Evolutionary conservation across 2,797 vertebrate genomes (phyloP).

Genomic region (Girardinus metallicus): DNA sequence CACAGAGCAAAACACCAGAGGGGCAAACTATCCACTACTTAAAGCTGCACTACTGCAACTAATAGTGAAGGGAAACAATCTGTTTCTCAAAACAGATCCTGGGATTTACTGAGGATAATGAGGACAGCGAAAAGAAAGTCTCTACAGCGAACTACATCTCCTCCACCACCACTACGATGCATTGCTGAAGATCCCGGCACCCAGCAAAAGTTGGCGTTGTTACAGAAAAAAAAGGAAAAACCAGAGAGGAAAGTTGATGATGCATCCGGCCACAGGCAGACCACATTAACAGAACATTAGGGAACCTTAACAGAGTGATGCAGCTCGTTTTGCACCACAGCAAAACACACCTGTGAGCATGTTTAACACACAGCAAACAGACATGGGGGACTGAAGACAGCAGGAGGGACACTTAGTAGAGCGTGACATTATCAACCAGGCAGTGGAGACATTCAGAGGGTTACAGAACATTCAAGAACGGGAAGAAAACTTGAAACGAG

Average conservation of each 20-base stretch:
- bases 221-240: slow-evolving; percentile 56
- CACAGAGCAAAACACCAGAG: slow-evolving; percentile 40
- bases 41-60: slow-evolving; percentile 34
- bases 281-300: slow-evolving; percentile 50
- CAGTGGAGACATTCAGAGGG: slow-evolving; percentile 68
- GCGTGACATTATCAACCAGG: slow-evolving; percentile 75
- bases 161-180: slow-evolving; percentile 33
- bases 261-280: slow-evolving; percentile 72
- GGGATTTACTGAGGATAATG: slow-evolving; percentile 2
- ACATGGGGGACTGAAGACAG: slow-evolving; percentile 58
- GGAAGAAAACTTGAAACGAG: slow-evolving; percentile 33
- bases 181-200: slow-evolving; percentile 10
- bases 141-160: slow-evolving; percentile 8
- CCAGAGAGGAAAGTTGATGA: slow-evolving; percentile 57
- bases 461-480: slow-evolving; percentile 74
- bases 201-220: slow-evolving; percentile 34
- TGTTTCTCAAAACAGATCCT: slow-evolving; percentile 5
- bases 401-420: slow-evolving; percentile 73
- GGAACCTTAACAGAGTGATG: slow-evolving; percentile 36
- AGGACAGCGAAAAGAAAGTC: slow-evolving; percentile 17
- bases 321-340: slow-evolving; percentile 43
- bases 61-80: neutral
- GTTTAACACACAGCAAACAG: slow-evolving; percentile 63
- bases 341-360: slow-evolving; percentile 48
- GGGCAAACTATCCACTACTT: slow-evolving; percentile 16